Conservation (phyloP, 2,888 invertebrate species). For the Epsilonema sp. region DNA sequence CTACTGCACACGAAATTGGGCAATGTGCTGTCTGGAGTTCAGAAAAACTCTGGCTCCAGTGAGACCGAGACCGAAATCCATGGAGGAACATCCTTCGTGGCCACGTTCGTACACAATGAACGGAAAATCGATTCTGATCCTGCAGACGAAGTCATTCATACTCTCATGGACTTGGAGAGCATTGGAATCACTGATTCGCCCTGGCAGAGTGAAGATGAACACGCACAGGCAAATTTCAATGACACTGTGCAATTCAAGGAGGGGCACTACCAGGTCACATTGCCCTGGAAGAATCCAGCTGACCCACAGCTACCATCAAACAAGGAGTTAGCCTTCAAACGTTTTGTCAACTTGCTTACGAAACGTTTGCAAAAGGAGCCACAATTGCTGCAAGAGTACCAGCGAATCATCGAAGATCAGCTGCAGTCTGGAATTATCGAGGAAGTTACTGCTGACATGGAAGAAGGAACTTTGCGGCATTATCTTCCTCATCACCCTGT, state of each 20-base stretch:
- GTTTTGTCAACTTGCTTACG: neutral
- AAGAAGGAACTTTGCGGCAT: no score
- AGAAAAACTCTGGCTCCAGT: no score
- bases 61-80: no score
- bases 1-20: no score
- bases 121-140: no score
- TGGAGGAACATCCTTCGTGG: no score
- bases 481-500: no score
- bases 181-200: neutral
- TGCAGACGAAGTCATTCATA: no score
- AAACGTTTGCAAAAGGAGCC: no score
- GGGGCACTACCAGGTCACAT: neutral
- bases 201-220: neutral
- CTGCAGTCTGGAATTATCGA: neutral
- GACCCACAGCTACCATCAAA: neutral
- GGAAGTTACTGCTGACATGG: neutral
- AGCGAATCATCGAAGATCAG: neutral
- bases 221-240: neutral
- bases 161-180: neutral
- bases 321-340: neutral
- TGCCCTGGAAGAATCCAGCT: neutral
- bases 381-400: neutral
- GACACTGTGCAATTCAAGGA: neutral
- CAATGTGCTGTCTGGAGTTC: no score
- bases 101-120: no score